Evolutionary conservation across 1,140 invertebrate genomes (phyloP).

Genomic region (Gryon sp.): DNA sequence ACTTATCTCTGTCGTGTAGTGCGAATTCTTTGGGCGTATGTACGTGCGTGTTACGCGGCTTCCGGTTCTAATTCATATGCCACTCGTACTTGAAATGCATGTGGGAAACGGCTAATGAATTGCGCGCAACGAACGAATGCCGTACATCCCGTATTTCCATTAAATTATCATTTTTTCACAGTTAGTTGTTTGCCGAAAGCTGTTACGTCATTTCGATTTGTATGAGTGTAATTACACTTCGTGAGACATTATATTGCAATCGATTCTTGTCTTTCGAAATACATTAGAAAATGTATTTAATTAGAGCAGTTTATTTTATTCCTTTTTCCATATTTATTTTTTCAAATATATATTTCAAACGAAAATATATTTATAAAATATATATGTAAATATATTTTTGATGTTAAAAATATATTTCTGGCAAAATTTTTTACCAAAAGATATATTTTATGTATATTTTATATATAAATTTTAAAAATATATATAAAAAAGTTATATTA

Average conservation of each 20-base stretch:
- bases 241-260: constrained; percentile 20
- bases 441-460: no score
- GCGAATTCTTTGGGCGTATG: constrained; percentile 42
- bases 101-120: constrained; percentile 62
- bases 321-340: no score
- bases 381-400: no score
- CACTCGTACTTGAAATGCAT: constrained; percentile 57
- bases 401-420: no score
- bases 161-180: constrained; percentile 56
- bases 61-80: constrained; percentile 61
- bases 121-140: constrained; percentile 40
- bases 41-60: constrained; percentile 47
- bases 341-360: no score
- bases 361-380: no score
- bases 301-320: no score
- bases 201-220: constrained; percentile 32
- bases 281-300: no score
- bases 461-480: no score
- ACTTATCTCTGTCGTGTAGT: constrained; percentile 44
- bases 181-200: constrained; percentile 39
- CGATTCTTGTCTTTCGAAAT: neutral
- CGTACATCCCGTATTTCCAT: constrained; percentile 54
- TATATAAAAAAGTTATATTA: no score
- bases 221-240: constrained; percentile 18
- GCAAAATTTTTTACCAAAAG: no score